phyloP scores from a whole-genome alignment of 2,888 invertebrate genomes.

The Andrena flavipes region DNA sequence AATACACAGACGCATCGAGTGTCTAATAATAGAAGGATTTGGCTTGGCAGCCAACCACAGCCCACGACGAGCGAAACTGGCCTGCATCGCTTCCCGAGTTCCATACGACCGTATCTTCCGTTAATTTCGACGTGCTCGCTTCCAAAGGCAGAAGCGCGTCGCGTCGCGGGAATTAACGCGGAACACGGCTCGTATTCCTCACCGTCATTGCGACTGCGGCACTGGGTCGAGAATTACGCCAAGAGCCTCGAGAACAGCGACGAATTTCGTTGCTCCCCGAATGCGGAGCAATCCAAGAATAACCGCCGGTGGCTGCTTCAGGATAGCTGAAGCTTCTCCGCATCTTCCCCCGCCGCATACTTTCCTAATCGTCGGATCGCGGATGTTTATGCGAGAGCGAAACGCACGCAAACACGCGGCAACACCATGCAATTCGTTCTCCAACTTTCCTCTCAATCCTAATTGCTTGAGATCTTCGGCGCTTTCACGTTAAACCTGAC shows the following conservation, averaged over 20 bases:
- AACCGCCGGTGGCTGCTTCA: constrained; percentile 14
- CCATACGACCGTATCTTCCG: constrained; percentile 67
- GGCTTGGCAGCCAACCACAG: constrained; percentile 78
- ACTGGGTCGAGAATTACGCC: constrained; percentile 36
- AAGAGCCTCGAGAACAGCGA: constrained; percentile 10
- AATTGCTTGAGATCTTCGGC: too few species aligned
- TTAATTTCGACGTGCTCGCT: constrained; percentile 56
- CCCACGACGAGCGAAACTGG: constrained; percentile 12
- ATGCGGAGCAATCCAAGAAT: constrained; percentile 56
- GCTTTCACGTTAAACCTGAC: too few species aligned
- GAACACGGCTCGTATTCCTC: constrained; percentile 34
- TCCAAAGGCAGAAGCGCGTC: constrained; percentile 3
- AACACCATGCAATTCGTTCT: too few species aligned
- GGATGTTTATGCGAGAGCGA: constrained; percentile 46
- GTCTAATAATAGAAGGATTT: constrained; percentile 82
- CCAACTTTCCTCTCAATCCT: too few species aligned
- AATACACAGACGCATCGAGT: constrained; percentile 77
- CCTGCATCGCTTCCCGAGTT: constrained; percentile 62
- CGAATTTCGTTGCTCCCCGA: constrained; percentile 44
- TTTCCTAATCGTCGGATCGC: constrained; percentile 50
- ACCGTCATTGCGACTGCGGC: constrained; percentile 9
- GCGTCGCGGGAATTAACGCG: constrained; percentile 15
- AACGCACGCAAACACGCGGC: constrained; percentile 27
- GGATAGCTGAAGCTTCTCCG: constrained; percentile 21
- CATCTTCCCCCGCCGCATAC: constrained; percentile 29